phyloP scores from a whole-genome alignment of 2,888 invertebrate genomes.

The Himalopsyche kuldschensis region DNA sequence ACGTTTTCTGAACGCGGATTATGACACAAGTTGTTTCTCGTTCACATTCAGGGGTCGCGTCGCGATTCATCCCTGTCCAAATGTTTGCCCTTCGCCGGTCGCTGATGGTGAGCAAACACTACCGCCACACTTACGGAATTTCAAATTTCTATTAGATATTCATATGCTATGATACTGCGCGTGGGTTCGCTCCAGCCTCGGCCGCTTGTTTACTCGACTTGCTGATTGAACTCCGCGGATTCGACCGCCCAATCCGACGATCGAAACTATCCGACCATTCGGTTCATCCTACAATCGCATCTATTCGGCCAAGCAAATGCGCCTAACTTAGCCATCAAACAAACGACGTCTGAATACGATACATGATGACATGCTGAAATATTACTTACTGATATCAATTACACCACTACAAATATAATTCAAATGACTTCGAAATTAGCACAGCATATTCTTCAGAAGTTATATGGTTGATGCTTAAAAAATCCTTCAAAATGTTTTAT shows the following conservation, averaged over 20 bases:
- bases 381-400: not conserved
- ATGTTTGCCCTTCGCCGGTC: conserved; percentile 33
- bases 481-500: no score
- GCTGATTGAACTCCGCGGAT: conserved; percentile 31
- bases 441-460: no score
- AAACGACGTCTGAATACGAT: not conserved
- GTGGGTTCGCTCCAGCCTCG: not conserved
- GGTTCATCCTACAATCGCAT: not conserved
- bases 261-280: conserved; percentile 15
- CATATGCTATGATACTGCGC: conserved; percentile 45
- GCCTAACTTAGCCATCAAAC: not conserved
- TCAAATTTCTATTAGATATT: conserved; percentile 60
- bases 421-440: no score
- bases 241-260: conserved; percentile 4
- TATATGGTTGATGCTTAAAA: no score
- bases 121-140: conserved; percentile 56
- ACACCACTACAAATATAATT: not conserved
- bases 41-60: not conserved
- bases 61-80: conserved; percentile 5
- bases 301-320: not conserved
- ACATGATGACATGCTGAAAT: not conserved
- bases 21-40: not conserved
- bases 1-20: no score
- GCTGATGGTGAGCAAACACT: conserved; percentile 52
- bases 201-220: conserved; percentile 17